Evolutionary conservation across 2,797 vertebrate species (phyloP).

Genomic region (Apogon talboti): DNA sequence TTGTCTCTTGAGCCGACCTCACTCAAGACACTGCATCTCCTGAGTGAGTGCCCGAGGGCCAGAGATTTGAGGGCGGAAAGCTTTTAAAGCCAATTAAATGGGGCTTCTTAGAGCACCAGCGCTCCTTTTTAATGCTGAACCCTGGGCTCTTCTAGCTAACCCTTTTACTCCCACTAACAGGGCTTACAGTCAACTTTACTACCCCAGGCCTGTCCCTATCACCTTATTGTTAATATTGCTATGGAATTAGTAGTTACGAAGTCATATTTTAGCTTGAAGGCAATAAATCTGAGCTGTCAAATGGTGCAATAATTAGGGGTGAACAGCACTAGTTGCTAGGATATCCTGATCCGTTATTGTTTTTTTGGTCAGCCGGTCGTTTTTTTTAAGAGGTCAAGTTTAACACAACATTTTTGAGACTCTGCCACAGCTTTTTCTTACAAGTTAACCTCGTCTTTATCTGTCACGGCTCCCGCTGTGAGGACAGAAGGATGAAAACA

Average conservation of each 20-base stretch:
- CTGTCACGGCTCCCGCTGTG: constrained; percentile 43
- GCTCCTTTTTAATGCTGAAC: constrained; percentile 83
- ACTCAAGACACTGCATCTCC: constrained; percentile 80
- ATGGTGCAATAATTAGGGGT: constrained; percentile 14
- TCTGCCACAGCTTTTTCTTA: constrained; percentile 22
- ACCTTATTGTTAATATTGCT: constrained; percentile 54
- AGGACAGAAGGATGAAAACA: constrained; percentile 56
- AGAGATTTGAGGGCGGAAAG: constrained; percentile 86
- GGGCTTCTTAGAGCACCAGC: constrained; percentile 83
- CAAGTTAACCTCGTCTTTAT: constrained; percentile 49
- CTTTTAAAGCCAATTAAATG: constrained; percentile 90
- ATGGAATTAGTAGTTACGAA: constrained; percentile 43
- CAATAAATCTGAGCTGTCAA: constrained; percentile 30
- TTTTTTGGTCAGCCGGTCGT: constrained; percentile 15
- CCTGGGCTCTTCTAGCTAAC: constrained; percentile 73
- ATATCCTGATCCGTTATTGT: neutral
- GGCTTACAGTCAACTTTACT: constrained; percentile 62
- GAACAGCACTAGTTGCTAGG: constrained; percentile 13
- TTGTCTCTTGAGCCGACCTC: constrained; percentile 78
- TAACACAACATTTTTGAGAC: constrained; percentile 19
- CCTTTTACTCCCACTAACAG: constrained; percentile 70
- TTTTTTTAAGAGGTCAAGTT: neutral
- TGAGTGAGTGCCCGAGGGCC: constrained; percentile 80
- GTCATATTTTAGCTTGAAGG: constrained; percentile 39
- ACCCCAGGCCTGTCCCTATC: constrained; percentile 54